A percentile compares a stretch with the other conserved stretches of the same genome.
Evolutionary conservation across 1,140 invertebrate species (phyloP).

Genomic region (Bombyx mori): DNA sequence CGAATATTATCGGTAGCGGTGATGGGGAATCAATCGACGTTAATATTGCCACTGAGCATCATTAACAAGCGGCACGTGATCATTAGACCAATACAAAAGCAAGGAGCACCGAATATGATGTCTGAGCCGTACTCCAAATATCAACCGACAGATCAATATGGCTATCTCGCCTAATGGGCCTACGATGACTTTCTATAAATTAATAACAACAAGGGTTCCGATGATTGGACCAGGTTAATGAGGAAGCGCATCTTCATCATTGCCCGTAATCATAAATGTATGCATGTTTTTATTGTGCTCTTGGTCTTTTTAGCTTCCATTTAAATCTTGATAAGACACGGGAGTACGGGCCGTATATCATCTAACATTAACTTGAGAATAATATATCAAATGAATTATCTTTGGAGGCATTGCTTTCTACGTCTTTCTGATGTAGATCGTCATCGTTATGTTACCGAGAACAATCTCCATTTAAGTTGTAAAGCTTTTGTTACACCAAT

Average conservation of each 20-base stretch:
- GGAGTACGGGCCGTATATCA: no score
- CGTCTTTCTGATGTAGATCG: no score
- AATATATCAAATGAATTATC: no score
- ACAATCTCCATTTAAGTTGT: no score
- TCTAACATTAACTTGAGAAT: no score
- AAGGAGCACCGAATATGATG: slow-evolving; percentile 17
- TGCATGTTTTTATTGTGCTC: slow-evolving; percentile 37
- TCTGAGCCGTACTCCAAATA: slow-evolving; percentile 28
- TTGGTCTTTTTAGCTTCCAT: slow-evolving; percentile 21
- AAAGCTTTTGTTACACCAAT: no score
- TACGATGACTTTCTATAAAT: slow-evolving; percentile 68
- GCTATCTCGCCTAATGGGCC: slow-evolving; percentile 58
- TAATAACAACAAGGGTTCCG: slow-evolving; percentile 59
- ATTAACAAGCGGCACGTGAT: slow-evolving; percentile 62
- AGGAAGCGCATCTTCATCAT: slow-evolving; percentile 56
- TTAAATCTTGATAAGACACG: no score
- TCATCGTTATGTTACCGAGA: no score
- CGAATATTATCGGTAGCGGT: slow-evolving; percentile 35
- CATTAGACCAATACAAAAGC: slow-evolving; percentile 57
- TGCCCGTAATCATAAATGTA: slow-evolving; percentile 26
- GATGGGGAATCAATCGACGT: slow-evolving; percentile 44
- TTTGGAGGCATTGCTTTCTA: no score
- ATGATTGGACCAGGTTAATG: slow-evolving; percentile 57
- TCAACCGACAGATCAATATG: slow-evolving; percentile 56
- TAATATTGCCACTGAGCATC: slow-evolving; percentile 52